Base-by-base conservation (phyloP, 1,140 invertebrate species). In the Globodera ellingtonae region DNA sequence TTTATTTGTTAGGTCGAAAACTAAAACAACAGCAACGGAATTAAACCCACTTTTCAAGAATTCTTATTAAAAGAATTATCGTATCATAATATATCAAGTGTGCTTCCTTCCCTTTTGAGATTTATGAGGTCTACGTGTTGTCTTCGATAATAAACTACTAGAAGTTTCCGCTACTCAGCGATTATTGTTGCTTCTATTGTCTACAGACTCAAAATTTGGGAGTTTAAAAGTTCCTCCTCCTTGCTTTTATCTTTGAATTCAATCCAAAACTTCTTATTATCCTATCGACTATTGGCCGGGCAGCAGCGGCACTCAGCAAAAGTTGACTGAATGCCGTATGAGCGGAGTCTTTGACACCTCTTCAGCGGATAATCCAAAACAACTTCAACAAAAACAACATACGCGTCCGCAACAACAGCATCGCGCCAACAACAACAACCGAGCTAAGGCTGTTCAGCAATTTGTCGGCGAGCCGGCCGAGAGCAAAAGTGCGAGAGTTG, bases 291-390 rank as follows among this genome's bases (percentile, higher is more conserved):
- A 70, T 13, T 15, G 35, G 7, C 24, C 67, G 35, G n/a, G 10
- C 21, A 18, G 13, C n/a, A 18, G 10, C 67, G 67, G 35, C 67
- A 47, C 24, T 70, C 67, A 46, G 75, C 59, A 77, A 62, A 77
- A 77, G 73, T 70, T 59, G 75, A 77, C 75, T 77, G 75, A 77
- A 77, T 77, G 75, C 75, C 75, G 75, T 69, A 77, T 77, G 75
- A 77, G 62, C 62, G 75, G 75, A 65, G 75, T 50, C 21, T 77
- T 77, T 77, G 47, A 77, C 65, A 67, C 75, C 48, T 77, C 75
- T 15, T 67, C 75, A 62, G 75, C 75, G 75, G 75, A 77, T 62
- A 35, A 74, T 6, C 62, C 15, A 52, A 65, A 77, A 67, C 65
- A 67, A 9, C 75, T 62, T 10, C 75, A 77, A 48, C 44, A 65